Base-by-base conservation (phyloP, 2,113 vertebrate species). In the Clupea harengus region DNA sequence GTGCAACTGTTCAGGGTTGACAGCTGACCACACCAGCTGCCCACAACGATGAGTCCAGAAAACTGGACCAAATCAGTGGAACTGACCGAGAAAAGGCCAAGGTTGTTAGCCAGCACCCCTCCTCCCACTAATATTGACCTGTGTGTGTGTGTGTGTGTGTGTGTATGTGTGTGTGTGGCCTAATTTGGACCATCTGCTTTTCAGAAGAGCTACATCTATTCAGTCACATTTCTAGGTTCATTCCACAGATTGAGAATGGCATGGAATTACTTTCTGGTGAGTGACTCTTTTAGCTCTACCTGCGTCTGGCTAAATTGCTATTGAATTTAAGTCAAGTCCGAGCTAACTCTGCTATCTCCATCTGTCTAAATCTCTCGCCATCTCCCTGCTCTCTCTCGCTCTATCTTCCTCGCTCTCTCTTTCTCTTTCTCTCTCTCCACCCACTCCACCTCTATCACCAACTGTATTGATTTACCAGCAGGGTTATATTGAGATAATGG, bases 61-160 rank as follows among this genome's bases (percentile, higher is more conserved):
- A 39, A 39, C 39, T 2, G 39, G 2, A 39, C 39, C 39, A 39
- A 39, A 39, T 39, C 39, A 39, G 39, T 39, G 39, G 39, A 39
- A 39, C 39, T 39, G 39, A 39, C 39, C 1, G 39, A 39, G 1
- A 39, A 39, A 39, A 39, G 39, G 39, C 39, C 39, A 39, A 39
- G 39, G 39, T 39, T 39, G 39, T 39, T 39, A 2, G 39, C 39
- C 39, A 39, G 39, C 39, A 39, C 2, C 39, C 39, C 39, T 2
- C 39, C 39, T 39, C 39, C 39, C 46, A 47, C 46, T 10, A 47
- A 47, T 47, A 47, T 47, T 47, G 9, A 11, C 32, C 6, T 72
- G 64, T 72, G 64, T 72, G 64, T 72, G n/a, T 32, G 64, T 72
- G 64, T 72, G n/a, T 72, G 64, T 72, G 64, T 72, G 64, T 72